Base-by-base conservation (phyloP, 2,888 invertebrate species). In the Cryptocheilus praepositus region DNA sequence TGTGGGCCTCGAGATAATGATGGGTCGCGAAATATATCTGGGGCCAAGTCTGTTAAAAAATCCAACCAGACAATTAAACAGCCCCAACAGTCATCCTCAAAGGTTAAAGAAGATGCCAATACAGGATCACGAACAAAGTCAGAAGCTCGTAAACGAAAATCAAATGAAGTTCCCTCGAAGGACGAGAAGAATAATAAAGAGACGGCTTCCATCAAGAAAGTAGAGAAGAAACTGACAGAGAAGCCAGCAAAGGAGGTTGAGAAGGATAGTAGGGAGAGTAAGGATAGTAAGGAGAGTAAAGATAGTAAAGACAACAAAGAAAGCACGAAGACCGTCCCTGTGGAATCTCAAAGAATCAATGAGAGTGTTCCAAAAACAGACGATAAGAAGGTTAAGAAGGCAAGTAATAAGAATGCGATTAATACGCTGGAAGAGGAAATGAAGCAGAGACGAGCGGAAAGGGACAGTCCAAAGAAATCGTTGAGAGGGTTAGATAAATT, bases 401-500 rank as follows among this genome's bases (percentile, higher is more conserved):
- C 76, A 21, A 76, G 73, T 16, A 83, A 74, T 19, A 85, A 83
- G 19, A 85, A 83, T 61, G 82, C 83, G 2, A 77, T 85, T 7
- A 86, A 86, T 59, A 85, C 80, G 1, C 66, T 89, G 19, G 88
- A 89, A 43, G 89, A 89, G 62, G 88, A 88, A 64, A 87, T 89
- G 84, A 88, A 88, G 44, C 88, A 88, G 52, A 82, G 88, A 45
- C 85, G 88, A 64, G 87, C 87, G 61, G 90, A 89, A 87, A 88
- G 90, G 86, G 91, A 89, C 81, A 89, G 88, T 78, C 90, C 89
- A 87, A 93, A 91, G 90, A 92, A 92, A 86, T 90, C 90, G 66
- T 89, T 91, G 85, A 92, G 91, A 22, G 89, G 92, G 2, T 82
- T 93, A 57, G 92, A 93, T 75, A 91, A 91, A 76, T 83, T 93